Conservation (phyloP, 2,113 vertebrate species). For the Austrofundulus limnaeus region DNA sequence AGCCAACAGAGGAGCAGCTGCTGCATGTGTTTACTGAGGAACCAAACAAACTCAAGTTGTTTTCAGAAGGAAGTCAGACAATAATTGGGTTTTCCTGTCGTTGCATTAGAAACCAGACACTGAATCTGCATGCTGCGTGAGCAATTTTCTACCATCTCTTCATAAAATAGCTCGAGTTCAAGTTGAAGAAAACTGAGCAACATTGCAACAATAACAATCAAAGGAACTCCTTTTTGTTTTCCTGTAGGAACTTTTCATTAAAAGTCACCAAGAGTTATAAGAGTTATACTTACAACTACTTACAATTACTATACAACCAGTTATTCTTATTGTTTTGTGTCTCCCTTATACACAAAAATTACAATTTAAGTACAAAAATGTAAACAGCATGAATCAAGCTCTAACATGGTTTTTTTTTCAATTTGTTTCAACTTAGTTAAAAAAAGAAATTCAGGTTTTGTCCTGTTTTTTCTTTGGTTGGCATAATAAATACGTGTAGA, state of each 20-base stretch:
- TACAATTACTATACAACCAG: too few species aligned
- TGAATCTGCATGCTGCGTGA: background rate
- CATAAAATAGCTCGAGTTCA: background rate
- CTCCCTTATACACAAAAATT: too few species aligned
- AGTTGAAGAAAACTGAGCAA: background rate
- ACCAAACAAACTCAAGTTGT: slow-evolving; percentile 11
- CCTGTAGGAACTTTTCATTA: background rate
- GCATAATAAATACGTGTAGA: too few species aligned
- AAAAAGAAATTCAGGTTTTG: too few species aligned
- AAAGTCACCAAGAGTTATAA: too few species aligned
- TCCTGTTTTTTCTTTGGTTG: too few species aligned
- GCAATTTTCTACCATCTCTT: background rate
- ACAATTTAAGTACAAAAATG: too few species aligned
- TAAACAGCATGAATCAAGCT: too few species aligned
- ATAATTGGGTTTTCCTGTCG: slow-evolving; percentile 4
- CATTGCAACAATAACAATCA: background rate
- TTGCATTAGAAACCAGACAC: slow-evolving; percentile 7
- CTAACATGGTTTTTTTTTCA: too few species aligned
- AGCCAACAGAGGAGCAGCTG: slow-evolving; percentile 21
- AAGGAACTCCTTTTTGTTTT: background rate
- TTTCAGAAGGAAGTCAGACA: slow-evolving; percentile 24
- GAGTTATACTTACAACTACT: too few species aligned
- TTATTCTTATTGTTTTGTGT: too few species aligned
- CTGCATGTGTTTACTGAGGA: slow-evolving; percentile 19
- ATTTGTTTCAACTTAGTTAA: too few species aligned